phyloP scores from a whole-genome alignment of 1,140 invertebrate genomes.

The Prorops nasuta region DNA sequence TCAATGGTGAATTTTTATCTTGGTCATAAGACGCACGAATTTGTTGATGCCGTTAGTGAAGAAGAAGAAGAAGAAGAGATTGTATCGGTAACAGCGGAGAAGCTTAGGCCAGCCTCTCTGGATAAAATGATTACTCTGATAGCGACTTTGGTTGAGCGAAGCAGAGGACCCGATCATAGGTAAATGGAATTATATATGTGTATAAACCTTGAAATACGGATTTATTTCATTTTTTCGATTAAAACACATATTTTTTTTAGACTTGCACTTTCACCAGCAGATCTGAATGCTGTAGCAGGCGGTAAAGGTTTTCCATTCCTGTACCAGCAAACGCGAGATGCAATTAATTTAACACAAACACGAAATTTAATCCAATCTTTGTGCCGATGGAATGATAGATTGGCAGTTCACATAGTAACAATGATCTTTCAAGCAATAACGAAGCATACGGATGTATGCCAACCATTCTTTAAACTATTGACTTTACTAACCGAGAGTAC shows the following conservation, averaged over 20 bases:
- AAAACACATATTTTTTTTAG: slow-evolving; percentile 47
- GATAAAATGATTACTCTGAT: slow-evolving; percentile 95
- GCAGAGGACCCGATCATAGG: slow-evolving; percentile 71
- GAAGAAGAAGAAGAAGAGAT: slow-evolving; percentile 82
- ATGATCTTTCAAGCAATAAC: slow-evolving; percentile 89
- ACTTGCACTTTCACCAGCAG: slow-evolving; percentile 73
- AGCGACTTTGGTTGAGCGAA: slow-evolving; percentile 83
- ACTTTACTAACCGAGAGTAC: slow-evolving; percentile 75
- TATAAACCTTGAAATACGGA: not conserved
- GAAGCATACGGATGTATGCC: slow-evolving; percentile 84
- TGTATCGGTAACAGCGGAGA: slow-evolving; percentile 67
- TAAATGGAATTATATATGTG: slow-evolving; percentile 14
- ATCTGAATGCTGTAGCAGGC: slow-evolving; percentile 80
- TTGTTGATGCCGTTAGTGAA: slow-evolving; percentile 69
- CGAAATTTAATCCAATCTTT: slow-evolving; percentile 88
- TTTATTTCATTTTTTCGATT: slow-evolving; percentile 6
- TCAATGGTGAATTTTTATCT: slow-evolving; percentile 91
- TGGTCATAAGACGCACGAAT: slow-evolving; percentile 71
- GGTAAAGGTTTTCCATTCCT: slow-evolving; percentile 91
- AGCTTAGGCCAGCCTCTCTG: slow-evolving; percentile 83
- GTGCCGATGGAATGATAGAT: slow-evolving; percentile 83
- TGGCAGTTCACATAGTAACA: slow-evolving; percentile 80
- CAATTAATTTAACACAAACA: slow-evolving; percentile 88
- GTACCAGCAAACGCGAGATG: slow-evolving; percentile 91
- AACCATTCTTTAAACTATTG: slow-evolving; percentile 89